Base-by-base conservation (phyloP, 2,113 vertebrate genomes). In the pig (Sus scrofa) region DNA sequence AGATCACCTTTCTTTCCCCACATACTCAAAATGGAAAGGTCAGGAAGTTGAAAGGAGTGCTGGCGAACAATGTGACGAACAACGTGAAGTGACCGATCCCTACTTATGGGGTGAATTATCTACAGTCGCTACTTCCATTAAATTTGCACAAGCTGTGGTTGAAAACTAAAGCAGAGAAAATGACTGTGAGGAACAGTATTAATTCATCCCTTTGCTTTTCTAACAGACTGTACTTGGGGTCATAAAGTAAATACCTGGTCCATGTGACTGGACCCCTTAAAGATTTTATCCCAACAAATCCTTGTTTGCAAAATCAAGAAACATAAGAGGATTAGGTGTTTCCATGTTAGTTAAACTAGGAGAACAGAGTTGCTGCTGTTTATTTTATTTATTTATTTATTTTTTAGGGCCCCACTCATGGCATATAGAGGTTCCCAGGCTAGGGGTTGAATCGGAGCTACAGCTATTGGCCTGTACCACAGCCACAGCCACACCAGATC, bases 241-340 rank as follows among this genome's bases (percentile, higher is more conserved):
- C 97, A 94, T 98, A 97, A 97, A 98, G 97, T 96, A 96, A 98
- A 98, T 97, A 94, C 91, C 93, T 96, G 75, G 86, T 97, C 93
- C 98, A 98, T 87, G 97, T 98, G 98, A 98, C 96, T 96, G 91
- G 70, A 81, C 96, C 94, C 95, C 98, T 98, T 97, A 97, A 98
- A 97, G 90, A 96, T 98, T 97, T 98, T 96, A 98, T 95, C 82
- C 89, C 97, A 97, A 98, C 97, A 98, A 98, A 97, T 96, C 96
- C 95, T 97, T 98, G 96, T 98, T 98, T 98, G 98, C 97, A 97
- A 98, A 98, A 97, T 98, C 88, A 98, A 98, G 96, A 97, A 97
- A 97, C 63, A 85, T 98, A 98, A 98, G 98, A 98, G 97, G 99
- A 98, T 99, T 98, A 99, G 56, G 84, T 97, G 86, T 97, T 97